Base-by-base conservation (phyloP, 2,888 invertebrate species). In the Fragum fragum region DNA sequence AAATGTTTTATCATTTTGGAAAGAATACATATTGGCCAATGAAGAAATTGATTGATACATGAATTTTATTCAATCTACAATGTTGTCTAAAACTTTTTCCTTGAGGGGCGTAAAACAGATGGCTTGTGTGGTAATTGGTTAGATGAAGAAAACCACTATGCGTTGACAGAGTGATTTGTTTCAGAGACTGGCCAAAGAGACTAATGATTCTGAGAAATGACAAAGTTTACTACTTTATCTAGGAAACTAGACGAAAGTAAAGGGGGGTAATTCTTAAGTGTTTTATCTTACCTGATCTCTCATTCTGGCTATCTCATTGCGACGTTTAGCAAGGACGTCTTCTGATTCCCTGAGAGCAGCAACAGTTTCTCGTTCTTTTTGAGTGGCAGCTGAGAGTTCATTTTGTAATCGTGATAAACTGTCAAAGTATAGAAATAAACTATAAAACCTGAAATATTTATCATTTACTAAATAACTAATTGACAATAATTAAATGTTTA, bases 301-400 rank as follows among this genome's bases (percentile, higher is more conserved):
- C 83, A 93, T 88, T 72, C 89, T 80, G 21, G 89, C 85, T 29
- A 93, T 89, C 79, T 93, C 93, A 55, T 87, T 74, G n/a, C 91
- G 85, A 21, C 91, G 85, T 79, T 93, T 90, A 0, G 87, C 84
- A n/a, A 93, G 79, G 2, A 92, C 73, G 36, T 90, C 90, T 57
- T 93, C 92, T 26, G 90, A 90, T 39, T 93, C 92, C 55, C 91
- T 81, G 47, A 93, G 78, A 0, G 90, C 87, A 18, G 88, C 82
- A 9, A 91, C 81, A 3, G 88, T 89, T 26, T 91, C 91, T 66
- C 90, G 88, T 73, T 92, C 91, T 76, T 90, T 87, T 47, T 88
- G 85, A 0, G 90, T 81, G 16, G 91, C 85, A 57, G 87, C 81
- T 0, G 79, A 57, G 29, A 92, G 71, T n/a, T 92, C 92, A 29